Evolutionary conservation across 2,888 invertebrate species (phyloP).

Genomic region (Diadegma fenestrale): DNA sequence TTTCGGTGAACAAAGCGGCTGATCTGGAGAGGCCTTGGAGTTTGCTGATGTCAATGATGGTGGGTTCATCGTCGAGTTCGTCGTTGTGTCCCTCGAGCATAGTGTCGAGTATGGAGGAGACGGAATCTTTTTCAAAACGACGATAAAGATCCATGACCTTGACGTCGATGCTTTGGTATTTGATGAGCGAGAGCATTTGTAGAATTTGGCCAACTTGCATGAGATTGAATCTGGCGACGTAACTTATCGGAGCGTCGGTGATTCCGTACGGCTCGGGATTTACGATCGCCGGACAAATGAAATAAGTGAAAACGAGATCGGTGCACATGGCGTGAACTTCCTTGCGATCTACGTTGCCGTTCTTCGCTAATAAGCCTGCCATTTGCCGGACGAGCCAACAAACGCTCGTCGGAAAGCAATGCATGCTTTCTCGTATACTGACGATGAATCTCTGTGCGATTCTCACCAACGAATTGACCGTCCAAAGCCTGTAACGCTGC

Average conservation of each 20-base stretch:
- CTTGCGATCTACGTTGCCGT: constrained; percentile 86
- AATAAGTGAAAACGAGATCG: constrained; percentile 96
- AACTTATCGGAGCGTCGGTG: constrained; percentile 96
- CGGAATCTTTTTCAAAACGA: constrained; percentile 92
- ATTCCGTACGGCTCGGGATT: constrained; percentile 98
- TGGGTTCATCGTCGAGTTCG: constrained; percentile 85
- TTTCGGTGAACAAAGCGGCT: constrained; percentile 89
- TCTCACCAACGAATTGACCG: constrained; percentile 91
- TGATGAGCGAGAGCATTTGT: constrained; percentile 95
- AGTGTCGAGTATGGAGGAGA: constrained; percentile 92
- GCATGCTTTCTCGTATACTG: constrained; percentile 93
- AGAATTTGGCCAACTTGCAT: constrained; percentile 97
- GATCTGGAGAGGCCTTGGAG: constrained; percentile 88
- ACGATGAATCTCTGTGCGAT: constrained; percentile 93
- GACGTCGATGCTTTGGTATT: constrained; percentile 92
- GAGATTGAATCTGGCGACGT: constrained; percentile 95
- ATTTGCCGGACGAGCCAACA: constrained; percentile 96
- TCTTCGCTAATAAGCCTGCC: constrained; percentile 89
- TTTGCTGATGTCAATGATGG: constrained; percentile 84
- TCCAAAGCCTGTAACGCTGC: constrained; percentile 92
- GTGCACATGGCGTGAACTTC: constrained; percentile 92
- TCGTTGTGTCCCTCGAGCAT: constrained; percentile 86
- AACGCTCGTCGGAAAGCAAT: constrained; percentile 95
- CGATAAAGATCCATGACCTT: constrained; percentile 91
- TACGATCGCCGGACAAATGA: constrained; percentile 98